Evolutionary conservation across 2,797 vertebrate species (phyloP).

Genomic region (Phaenicophaeus curvirostris): DNA sequence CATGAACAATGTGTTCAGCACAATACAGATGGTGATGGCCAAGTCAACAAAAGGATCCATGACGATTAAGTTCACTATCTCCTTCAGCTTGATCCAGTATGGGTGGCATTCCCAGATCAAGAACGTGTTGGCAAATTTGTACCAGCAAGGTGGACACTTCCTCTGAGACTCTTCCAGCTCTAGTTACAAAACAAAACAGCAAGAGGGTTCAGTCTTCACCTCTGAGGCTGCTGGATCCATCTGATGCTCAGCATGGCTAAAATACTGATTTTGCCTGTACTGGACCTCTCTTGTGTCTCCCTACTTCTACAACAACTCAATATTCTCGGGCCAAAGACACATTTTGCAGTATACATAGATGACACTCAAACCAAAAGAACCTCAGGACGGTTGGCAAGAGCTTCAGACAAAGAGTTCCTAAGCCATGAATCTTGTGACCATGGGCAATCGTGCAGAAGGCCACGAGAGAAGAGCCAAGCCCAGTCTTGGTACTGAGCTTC

Average conservation of each 20-base stretch:
- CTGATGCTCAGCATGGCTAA: background rate
- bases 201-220: background rate
- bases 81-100: conserved; percentile 93
- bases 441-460: fast-evolving
- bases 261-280: background rate
- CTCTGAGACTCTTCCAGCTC: conserved; percentile 97
- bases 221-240: background rate
- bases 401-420: background rate
- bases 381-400: background rate
- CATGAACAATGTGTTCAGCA: conserved; percentile 98
- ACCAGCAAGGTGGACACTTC: conserved; percentile 97
- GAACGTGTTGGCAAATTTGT: conserved; percentile 93
- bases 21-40: conserved; percentile 98
- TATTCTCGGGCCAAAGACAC: background rate
- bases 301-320: background rate
- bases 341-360: fast-evolving
- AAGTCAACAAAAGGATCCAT: conserved; percentile 99
- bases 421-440: fast-evolving
- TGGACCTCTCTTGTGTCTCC: background rate
- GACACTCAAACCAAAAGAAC: too few relatives aligned
- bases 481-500: background rate
- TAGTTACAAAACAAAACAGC: conserved; percentile 64
- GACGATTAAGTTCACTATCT: conserved; percentile 92
- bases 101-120: conserved; percentile 98
- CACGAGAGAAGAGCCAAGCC: fast-evolving